Conservation (phyloP, 2,888 invertebrate genomes). For the Drosophila ezoana region DNA sequence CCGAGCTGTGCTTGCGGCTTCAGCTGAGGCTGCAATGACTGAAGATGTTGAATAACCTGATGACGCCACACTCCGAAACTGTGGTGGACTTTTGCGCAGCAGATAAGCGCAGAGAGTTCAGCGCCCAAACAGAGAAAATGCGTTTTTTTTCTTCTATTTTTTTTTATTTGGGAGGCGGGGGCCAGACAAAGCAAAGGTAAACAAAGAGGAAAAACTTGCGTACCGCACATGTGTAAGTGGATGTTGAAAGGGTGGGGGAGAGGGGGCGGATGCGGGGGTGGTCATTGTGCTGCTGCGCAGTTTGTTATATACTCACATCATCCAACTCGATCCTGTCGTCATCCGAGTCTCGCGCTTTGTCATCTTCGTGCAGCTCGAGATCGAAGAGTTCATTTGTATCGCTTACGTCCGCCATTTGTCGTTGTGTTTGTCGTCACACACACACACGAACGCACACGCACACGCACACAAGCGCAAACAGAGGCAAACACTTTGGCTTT, state of each 20-base stretch:
- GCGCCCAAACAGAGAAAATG: conserved; percentile 33
- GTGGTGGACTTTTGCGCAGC: conserved; percentile 75
- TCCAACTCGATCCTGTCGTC: conserved; percentile 95
- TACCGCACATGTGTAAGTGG: conserved; percentile 4
- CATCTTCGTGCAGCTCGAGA: conserved; percentile 93
- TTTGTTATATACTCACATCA: conserved; percentile 88
- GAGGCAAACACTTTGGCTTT: conserved; percentile 57
- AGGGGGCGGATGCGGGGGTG: too few relatives aligned
- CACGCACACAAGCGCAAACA: conserved; percentile 35
- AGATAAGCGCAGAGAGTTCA: conserved; percentile 61
- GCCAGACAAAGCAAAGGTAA: conserved; percentile 65
- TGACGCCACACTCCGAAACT: conserved; percentile 44
- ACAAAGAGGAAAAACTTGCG: conserved; percentile 60
- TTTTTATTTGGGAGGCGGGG: conserved; percentile 15
- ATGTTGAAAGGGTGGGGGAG: not conserved
- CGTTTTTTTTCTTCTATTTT: conserved; percentile 10
- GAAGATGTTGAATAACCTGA: conserved; percentile 60
- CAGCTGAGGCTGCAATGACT: conserved; percentile 29
- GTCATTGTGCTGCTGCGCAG: conserved; percentile 54
- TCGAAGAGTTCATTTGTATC: conserved; percentile 92
- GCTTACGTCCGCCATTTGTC: conserved; percentile 84
- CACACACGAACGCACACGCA: conserved; percentile 23
- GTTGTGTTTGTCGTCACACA: conserved; percentile 54
- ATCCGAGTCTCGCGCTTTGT: conserved; percentile 89
- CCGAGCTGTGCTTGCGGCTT: not conserved